Base-by-base conservation (phyloP, 2,797 vertebrate genomes). In the Tauraco hartlaubi region DNA sequence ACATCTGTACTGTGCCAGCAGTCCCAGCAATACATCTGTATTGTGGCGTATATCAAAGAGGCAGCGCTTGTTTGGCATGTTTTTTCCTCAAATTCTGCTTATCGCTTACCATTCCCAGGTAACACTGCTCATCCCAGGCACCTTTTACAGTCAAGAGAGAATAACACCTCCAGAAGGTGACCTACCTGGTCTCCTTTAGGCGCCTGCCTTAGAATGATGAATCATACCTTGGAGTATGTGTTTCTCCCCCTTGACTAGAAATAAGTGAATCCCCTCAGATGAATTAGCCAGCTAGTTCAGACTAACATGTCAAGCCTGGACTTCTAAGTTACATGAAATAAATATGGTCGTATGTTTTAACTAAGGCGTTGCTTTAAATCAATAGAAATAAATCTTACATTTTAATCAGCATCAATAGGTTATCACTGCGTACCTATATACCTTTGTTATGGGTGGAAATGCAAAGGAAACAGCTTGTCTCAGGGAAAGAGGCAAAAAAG, bases 21-120 rank as follows among this genome's bases (percentile, higher is more conserved):
- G 74, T 9, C 19, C 61, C 4, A 2, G 51, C 28, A 78, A 17
- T 5, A 25, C 11, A 7, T 26, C 75, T 37, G 43, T 25, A 55
- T 2, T 6, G 1, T 1, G 2, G 35, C 2, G 1, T 4, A 2
- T 31, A 21, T 26, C 75, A 61, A 31, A 77, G 35, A 94, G 15
- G 52, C n/a, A 69, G 39, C 0, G 1, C n/a, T 54, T 25, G 5
- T 59, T 59, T 29, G 37, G 48, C 41, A 52, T 1, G 1, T 33
- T 84, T 72, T 17, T 43, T 75, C 58, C 74, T 81, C 69, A 58
- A 41, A 41, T 46, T 68, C 46, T n/a, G 35, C 29, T 84, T 54
- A 33, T 12, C 0, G 3, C 49, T 58, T 51, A n/a, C 37, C 14
- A 12, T 26, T 75, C 16, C 35, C 51, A 43, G 49, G 29, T 35